Base-by-base conservation (phyloP, 92 coral and sea anemone genomes). In the Phymanthus crucifer region DNA sequence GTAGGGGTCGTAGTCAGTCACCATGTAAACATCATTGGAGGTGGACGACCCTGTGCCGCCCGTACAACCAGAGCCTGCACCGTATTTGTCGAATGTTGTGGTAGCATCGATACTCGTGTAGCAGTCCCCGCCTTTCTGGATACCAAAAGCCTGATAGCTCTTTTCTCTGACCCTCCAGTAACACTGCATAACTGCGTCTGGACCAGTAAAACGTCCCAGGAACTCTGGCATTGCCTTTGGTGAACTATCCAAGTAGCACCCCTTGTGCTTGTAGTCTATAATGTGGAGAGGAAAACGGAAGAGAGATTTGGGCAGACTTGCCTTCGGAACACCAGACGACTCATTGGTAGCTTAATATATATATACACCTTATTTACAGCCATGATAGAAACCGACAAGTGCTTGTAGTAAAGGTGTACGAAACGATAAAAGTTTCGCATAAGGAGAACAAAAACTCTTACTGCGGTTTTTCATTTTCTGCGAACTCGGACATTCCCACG, bases 51-150 rank as follows among this genome's bases (percentile, higher is more conserved):
- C 81, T 38, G 18, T 77, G 18, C 81, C 83, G 23, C 47, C 83
- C 35, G 5, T 68, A 32, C 83, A 79, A n/a, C 40, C 83, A 1
- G 75, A 68, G 14, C 83, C 76, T 21, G 66, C 76, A 11, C 83
- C 83, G 23, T 79, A 79, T 38, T 71, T 48, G 17, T 79, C 76
- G 54, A 45, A 79, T 36, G 43, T 8, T 37, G 16, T 50, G 10
- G 24, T 19, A 3, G 83, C 83, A 34, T 68, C 74, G 1, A 2
- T 19, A 36, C 83, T 79, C 0, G 83, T 29, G 83, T 68, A 79
- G 32, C 83, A 79, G 23, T 79, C 76, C 16, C 83, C 83, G 37
- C 83, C 83, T 32, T 79, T 79, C 47, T 79, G 83, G 1, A 79
- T 76, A 13, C 75, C 83, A 27, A 79, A 79, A 12, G 83, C 83